A percentile compares a stretch with the other conserved stretches of the same genome.
phyloP scores from a whole-genome alignment of 2,888 invertebrate species.

The Entomobrya multifasciata region DNA sequence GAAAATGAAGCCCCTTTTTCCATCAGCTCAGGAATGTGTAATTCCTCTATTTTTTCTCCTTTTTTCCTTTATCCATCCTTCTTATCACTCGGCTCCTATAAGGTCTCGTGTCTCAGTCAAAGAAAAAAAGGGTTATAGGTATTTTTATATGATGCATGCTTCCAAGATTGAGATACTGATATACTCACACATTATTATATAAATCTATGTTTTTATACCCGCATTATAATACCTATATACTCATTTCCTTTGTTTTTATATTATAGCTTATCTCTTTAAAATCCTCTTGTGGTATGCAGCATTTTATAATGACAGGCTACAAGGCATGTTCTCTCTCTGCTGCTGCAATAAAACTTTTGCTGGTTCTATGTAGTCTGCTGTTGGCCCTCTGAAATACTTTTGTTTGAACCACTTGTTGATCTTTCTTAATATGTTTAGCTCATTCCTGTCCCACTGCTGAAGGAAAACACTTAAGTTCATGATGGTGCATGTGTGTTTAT shows the following conservation, averaged over 20 bases:
- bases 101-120: constrained; percentile 67
- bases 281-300: constrained; percentile 39
- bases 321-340: constrained; percentile 3
- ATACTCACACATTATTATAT: too few species aligned
- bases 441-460: constrained; percentile 45
- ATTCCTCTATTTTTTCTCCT: neutral
- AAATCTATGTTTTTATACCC: neutral
- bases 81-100: constrained; percentile 34
- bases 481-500: neutral
- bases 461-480: constrained; percentile 41
- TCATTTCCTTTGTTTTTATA: constrained; percentile 37
- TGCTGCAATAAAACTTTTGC: constrained; percentile 10
- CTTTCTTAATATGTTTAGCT: constrained; percentile 51
- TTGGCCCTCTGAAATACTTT: constrained; percentile 46
- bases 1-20: constrained; percentile 26
- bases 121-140: constrained; percentile 3
- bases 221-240: neutral
- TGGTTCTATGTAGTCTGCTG: neutral
- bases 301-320: constrained; percentile 31
- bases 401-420: constrained; percentile 61
- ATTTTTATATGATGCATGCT: neutral
- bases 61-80: constrained; percentile 12
- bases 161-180: too few species aligned
- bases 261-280: constrained; percentile 9
- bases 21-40: constrained; percentile 56